A percentile compares a stretch with the other conserved stretches of the same genome.
Evolutionary conservation across 2,797 vertebrate genomes (phyloP).

Genomic region (Tarsius wallacei): DNA sequence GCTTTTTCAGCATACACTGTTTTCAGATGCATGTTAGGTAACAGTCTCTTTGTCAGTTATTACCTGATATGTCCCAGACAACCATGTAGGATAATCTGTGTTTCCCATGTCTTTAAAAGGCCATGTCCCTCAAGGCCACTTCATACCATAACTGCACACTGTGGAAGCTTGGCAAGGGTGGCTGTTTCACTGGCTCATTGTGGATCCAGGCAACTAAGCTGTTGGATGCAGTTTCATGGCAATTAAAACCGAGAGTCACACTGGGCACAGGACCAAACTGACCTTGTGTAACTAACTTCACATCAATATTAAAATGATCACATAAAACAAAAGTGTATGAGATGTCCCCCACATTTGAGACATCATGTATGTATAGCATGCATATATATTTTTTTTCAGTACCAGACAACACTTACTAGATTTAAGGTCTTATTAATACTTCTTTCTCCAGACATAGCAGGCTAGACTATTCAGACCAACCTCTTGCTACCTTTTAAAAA

Average conservation of each 20-base stretch:
- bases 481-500: slow-evolving; percentile 7
- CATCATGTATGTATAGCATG: neutral
- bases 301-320: slow-evolving; percentile 51
- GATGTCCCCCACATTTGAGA: neutral
- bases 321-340: neutral
- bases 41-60: neutral
- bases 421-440: slow-evolving; percentile 36
- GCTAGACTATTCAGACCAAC: neutral
- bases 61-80: neutral
- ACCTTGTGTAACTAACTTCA: slow-evolving; percentile 37
- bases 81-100: neutral
- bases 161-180: neutral
- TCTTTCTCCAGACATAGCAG: slow-evolving; percentile 47
- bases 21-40: neutral
- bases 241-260: slow-evolving; percentile 6
- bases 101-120: neutral
- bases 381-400: neutral
- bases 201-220: neutral
- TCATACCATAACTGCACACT: neutral
- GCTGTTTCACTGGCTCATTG: neutral
- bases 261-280: neutral
- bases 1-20: neutral
- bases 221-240: neutral
- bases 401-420: neutral
- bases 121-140: neutral